Evolutionary conservation across 1,140 invertebrate genomes (phyloP).

Genomic region (Monomorium pharaonis): DNA sequence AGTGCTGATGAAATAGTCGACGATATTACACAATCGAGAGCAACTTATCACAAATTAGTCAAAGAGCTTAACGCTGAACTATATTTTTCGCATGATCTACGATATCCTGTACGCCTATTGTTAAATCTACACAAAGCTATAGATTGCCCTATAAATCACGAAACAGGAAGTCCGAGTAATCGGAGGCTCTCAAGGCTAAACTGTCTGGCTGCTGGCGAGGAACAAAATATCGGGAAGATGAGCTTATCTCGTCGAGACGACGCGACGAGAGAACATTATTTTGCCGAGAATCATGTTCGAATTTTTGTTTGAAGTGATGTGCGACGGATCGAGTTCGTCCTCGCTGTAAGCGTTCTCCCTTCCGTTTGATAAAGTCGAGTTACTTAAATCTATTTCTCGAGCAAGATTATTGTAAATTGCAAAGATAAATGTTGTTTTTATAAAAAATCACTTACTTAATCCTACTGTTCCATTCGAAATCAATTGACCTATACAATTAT

Average conservation of each 20-base stretch:
- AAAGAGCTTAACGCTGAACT: neutral
- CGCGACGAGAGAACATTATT: slow-evolving; percentile 52
- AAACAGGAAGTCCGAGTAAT: slow-evolving; percentile 59
- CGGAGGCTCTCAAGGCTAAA: slow-evolving; percentile 46
- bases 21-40: neutral
- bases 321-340: slow-evolving; percentile 45
- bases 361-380: slow-evolving; percentile 15
- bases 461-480: too few species aligned
- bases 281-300: slow-evolving; percentile 62
- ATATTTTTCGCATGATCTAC: neutral
- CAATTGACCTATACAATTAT: too few species aligned
- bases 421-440: too few species aligned
- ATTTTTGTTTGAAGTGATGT: slow-evolving; percentile 65
- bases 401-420: neutral
- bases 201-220: slow-evolving; percentile 31
- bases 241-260: slow-evolving; percentile 73
- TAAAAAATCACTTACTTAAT: neutral
- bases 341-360: slow-evolving; percentile 28
- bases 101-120: neutral
- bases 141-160: slow-evolving; percentile 12
- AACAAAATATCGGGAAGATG: slow-evolving; percentile 66
- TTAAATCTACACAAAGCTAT: neutral
- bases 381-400: neutral
- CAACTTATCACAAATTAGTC: neutral
- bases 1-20: neutral